Evolutionary conservation across 2,113 vertebrate genomes (phyloP).

Genomic region (Recurvirostra avosetta): DNA sequence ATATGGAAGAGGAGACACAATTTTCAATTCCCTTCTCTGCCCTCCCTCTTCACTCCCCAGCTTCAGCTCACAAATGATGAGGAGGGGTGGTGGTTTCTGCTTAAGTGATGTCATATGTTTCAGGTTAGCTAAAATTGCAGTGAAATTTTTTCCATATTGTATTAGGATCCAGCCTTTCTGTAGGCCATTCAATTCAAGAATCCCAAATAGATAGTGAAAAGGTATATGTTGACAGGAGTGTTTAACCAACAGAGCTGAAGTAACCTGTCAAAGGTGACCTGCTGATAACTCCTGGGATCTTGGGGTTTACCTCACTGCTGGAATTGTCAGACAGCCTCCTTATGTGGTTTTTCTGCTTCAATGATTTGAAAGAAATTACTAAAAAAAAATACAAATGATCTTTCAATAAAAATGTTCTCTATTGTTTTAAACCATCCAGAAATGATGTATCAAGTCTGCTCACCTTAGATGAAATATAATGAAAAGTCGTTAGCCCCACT

Average conservation of each 20-base stretch:
- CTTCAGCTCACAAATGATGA: not conserved
- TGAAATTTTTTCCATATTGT: not conserved
- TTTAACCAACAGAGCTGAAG: not conserved
- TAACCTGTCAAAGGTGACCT: not conserved
- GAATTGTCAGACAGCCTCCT: not conserved
- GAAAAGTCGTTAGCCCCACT: not conserved
- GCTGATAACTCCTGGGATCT: not conserved
- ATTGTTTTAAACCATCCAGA: not conserved
- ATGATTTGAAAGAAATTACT: not conserved
- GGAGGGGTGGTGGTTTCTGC: not conserved
- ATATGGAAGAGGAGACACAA: not conserved
- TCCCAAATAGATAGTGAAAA: not conserved
- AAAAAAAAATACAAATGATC: not conserved
- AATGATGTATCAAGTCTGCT: not conserved
- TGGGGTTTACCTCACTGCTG: not conserved
- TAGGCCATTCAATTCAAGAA: not conserved
- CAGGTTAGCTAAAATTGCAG: not conserved
- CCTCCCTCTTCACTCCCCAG: not conserved
- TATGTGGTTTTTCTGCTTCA: not conserved
- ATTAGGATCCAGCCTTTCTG: not conserved
- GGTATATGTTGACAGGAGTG: not conserved
- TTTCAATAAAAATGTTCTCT: not conserved
- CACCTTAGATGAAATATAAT: not conserved
- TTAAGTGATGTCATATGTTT: not conserved
- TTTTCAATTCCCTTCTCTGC: not conserved